Base-by-base conservation (phyloP, 2,888 invertebrate genomes). In the Arenicola marina region DNA sequence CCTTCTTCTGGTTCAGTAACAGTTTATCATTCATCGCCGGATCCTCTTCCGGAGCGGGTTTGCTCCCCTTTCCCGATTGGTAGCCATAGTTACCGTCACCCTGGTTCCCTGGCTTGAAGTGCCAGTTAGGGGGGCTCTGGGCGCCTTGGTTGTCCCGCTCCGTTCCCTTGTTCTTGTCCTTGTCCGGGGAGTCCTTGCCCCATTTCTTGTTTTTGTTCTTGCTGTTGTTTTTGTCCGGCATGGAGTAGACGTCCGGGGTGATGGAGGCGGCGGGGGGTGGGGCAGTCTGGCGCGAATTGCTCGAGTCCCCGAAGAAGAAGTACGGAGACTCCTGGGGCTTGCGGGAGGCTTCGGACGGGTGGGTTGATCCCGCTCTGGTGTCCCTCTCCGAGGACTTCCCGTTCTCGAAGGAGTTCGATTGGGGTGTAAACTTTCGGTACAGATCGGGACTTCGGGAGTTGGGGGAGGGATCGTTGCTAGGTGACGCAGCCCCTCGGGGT, bases 1-100 rank as follows among this genome's bases (percentile, higher is more conserved):
- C 69, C 55, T 69, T 69, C 62, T 67, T 68, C 46, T 58, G 31
- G 24, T 33, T 65, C 48, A 61, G 18, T 26, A 67, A 38, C 54
- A 67, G 57, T 28, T 56, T 62, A 31, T 64, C 68, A 33, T 54
- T 56, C 53, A 43, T 45, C 11, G 26, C 38, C 2, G 33, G 43
- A 29, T 68, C 62, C 31, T 4, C 4, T 11, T 26, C 54, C 15
- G 31, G 21, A 21, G n/a, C n/a, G 28, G 0, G 7, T 24, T 33
- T 15, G 28, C 26, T 29, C 29, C 11, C 24, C 1, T 26, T 26
- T 24, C 21, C 38, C 26, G 1, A 15, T 11, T 15, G 26, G 11
- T 24, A 24, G 38, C 26, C 24, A 21, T 7, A 48, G 31, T 28
- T 21, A 28, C 21, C 48, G 18, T 15, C 11, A 7, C 7, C 7